phyloP scores from a whole-genome alignment of 2,888 invertebrate species.

The Drosophila diplacantha region DNA sequence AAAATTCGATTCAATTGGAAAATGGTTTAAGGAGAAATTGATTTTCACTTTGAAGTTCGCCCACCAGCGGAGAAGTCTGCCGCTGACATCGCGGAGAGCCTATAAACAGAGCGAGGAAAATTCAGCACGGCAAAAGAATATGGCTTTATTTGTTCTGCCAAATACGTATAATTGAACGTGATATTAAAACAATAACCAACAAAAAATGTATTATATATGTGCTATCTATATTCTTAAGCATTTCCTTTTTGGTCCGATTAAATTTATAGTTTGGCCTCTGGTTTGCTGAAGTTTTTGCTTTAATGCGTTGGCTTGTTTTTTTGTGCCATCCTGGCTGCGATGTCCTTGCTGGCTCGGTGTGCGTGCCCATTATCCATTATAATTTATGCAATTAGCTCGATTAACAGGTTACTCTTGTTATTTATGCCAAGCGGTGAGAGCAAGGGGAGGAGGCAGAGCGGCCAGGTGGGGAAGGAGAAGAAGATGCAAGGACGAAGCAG shows the following conservation, averaged over 20 bases:
- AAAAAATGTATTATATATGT: not conserved
- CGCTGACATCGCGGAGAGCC: constrained; percentile 34
- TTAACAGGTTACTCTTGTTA: constrained; percentile 64
- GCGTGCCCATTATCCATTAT: constrained; percentile 54
- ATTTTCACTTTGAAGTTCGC: constrained; percentile 57
- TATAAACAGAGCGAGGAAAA: not conserved
- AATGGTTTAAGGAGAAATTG: constrained; percentile 60
- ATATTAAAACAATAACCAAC: not conserved
- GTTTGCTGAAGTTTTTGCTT: not conserved
- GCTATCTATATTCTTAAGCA: not conserved
- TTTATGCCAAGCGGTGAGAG: constrained; percentile 34
- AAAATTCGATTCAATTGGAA: constrained; percentile 59
- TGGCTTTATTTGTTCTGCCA: not conserved
- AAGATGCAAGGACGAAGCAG: constrained; percentile 3
- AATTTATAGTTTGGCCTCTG: not conserved
- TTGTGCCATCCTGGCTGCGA: constrained; percentile 9
- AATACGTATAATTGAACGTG: not conserved
- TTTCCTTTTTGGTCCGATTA: not conserved
- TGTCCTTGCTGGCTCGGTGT: constrained; percentile 29
- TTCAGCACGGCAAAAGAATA: not conserved
- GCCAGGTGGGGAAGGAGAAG: not conserved
- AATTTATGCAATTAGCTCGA: constrained; percentile 74
- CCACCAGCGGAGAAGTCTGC: constrained; percentile 31
- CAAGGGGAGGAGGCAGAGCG: no score
- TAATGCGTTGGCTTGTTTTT: not conserved